These are phyloP conservation scores for Lepidocyrtinus sp. DNA, from an alignment of 2,888 invertebrate species.

Conservation along the genomic window DNA sequence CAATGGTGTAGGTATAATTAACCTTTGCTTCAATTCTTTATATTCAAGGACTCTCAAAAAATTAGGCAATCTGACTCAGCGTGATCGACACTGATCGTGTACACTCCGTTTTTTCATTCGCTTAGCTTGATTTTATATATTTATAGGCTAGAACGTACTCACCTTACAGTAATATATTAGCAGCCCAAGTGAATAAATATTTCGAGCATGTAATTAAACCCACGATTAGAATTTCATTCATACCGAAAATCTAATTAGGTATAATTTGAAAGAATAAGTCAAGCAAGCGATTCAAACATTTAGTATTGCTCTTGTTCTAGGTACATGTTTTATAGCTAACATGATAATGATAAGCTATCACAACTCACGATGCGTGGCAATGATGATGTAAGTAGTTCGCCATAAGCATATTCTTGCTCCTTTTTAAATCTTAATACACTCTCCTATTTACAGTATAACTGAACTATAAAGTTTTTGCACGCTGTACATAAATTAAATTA, in stretches of 20 bases:
- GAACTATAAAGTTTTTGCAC: no score
- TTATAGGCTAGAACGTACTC: no score
- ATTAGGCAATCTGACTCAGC: slow-evolving; percentile 18
- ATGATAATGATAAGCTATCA: background rate
- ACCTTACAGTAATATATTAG: no score
- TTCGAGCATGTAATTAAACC: slow-evolving; percentile 7
- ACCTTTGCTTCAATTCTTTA: background rate
- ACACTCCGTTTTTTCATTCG: background rate
- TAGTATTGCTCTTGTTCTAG: background rate
- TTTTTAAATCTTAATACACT: no score
- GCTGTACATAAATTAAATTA: no score
- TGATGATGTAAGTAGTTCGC: no score
- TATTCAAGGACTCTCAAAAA: slow-evolving; percentile 4
- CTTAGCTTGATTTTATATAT: background rate
- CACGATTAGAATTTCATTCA: background rate
- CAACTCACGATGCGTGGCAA: slow-evolving; percentile 4
- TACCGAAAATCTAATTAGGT: slow-evolving; percentile 14
- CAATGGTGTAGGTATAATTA: slow-evolving; percentile 10
- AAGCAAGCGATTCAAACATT: background rate
- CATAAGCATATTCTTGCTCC: no score
- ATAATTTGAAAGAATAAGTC: background rate
- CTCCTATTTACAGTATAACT: no score
- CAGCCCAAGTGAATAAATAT: background rate
- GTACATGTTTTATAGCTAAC: slow-evolving; percentile 2
- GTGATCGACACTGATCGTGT: background rate